Evolutionary conservation across 2,113 vertebrate species (phyloP).

Genomic region (Barnardius zonarius): DNA sequence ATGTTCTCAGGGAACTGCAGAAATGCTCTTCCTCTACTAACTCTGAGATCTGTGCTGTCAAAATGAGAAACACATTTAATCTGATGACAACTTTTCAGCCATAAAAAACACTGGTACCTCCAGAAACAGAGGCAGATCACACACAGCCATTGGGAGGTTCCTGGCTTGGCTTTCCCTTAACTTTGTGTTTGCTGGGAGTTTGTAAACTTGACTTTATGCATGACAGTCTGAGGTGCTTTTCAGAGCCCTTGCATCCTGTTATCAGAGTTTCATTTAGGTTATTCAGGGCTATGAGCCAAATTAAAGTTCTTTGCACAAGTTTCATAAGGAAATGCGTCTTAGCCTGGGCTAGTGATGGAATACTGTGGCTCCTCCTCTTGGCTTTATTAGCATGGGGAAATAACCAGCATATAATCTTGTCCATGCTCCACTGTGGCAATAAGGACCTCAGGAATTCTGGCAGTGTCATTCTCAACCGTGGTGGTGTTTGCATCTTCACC

Average conservation of each 20-base stretch:
- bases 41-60: neutral
- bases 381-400: neutral
- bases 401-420: neutral
- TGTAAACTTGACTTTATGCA: neutral
- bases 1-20: neutral
- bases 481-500: neutral
- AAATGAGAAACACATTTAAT: neutral
- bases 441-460: neutral
- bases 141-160: fast-evolving
- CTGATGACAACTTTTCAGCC: neutral
- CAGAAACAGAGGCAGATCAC: neutral
- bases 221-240: neutral
- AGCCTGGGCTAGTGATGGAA: neutral
- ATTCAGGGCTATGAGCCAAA: constrained; percentile 7
- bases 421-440: neutral
- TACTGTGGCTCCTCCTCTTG: constrained; percentile 13
- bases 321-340: neutral
- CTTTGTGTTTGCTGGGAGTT: neutral
- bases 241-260: neutral
- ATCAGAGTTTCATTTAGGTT: neutral
- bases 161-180: neutral
- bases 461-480: neutral
- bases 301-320: neutral
- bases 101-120: neutral
- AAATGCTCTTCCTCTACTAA: neutral